Percentiles rank a stretch among this genome's conserved stretches.
phyloP scores from a whole-genome alignment of 2,888 invertebrate genomes.

The Hemithea aestivaria region DNA sequence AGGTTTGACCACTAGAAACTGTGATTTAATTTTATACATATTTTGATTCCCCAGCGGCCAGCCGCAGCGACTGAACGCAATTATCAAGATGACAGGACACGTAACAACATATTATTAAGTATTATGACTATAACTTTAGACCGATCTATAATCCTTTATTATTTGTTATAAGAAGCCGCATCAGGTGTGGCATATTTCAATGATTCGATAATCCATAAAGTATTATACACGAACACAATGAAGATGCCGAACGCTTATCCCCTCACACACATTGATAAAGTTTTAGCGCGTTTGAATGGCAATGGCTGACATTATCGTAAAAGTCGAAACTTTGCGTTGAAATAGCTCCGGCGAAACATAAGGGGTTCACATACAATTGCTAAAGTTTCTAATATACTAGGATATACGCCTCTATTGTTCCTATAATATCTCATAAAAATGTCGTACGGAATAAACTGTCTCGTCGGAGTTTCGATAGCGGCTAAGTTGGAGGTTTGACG shows the following conservation, averaged over 20 bases:
- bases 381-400: constrained; percentile 73
- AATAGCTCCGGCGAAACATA: constrained; percentile 73
- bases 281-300: constrained; percentile 77
- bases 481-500: constrained; percentile 23
- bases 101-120: no score
- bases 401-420: constrained; percentile 64
- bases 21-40: no score
- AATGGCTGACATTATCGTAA: constrained; percentile 79
- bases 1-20: no score
- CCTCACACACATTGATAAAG: constrained; percentile 76
- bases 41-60: no score
- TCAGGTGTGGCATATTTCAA: constrained; percentile 9
- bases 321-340: constrained; percentile 74
- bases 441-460: constrained; percentile 54
- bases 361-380: constrained; percentile 77
- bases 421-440: constrained; percentile 70
- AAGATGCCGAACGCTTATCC: constrained; percentile 68
- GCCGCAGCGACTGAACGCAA: no score
- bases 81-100: no score
- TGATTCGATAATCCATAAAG: constrained; percentile 12
- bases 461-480: constrained; percentile 41
- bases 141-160: no score
- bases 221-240: constrained; percentile 22
- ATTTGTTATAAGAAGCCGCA: no score
- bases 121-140: no score